Evolutionary conservation across 2,888 invertebrate species (phyloP), one percentile per base, ranked within the genome.

Genomic region (Hybos culiciformis): DNA sequence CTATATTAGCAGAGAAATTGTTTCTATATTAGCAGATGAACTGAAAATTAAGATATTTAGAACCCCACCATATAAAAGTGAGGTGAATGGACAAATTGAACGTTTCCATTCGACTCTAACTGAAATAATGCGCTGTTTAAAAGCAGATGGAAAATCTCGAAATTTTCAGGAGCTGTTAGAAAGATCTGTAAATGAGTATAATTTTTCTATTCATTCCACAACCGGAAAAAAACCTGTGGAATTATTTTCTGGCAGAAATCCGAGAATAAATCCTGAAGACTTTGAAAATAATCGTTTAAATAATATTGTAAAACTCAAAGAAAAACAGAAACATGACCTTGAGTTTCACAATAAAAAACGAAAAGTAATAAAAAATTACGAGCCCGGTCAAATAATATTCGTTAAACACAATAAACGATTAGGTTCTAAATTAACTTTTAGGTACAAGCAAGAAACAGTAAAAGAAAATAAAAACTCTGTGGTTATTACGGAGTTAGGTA

Each of bases 401-500:
- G 39, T 44, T 26, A 44, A 40, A 33, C 20, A 29, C n/a, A 43
- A 46, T 21, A 46, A 41, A 44, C 37, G 41, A 12, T 15, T 46
- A 46, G 46, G 43, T 11, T 34, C 41, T 9, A 44, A 44, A 36
- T 24, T 44, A 34, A 37, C 39, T n/a, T 17, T 32, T 14, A 44
- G 42, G 29, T 42, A 41, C 33, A 37, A 38, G n/a, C n/a, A 38
- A 23, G 41, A 47, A 36, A 39, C 41, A 31, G 44, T 49, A 2
- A 44, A 47, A 31, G 46, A 47, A 38, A 41, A 47, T 32, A 47
- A 33, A 20, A 40, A 37, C 23, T 46, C 45, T 17, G 39, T 41
- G n/a, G 17, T 46, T n/a, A 12, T 49, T 17, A 48, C 46, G 5
- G 19, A 37, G 36, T 44, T 41, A 21, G 38, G 38, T 15, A 41